phyloP scores from a whole-genome alignment of 2,797 vertebrate species.

The Alfaro cultratus region DNA sequence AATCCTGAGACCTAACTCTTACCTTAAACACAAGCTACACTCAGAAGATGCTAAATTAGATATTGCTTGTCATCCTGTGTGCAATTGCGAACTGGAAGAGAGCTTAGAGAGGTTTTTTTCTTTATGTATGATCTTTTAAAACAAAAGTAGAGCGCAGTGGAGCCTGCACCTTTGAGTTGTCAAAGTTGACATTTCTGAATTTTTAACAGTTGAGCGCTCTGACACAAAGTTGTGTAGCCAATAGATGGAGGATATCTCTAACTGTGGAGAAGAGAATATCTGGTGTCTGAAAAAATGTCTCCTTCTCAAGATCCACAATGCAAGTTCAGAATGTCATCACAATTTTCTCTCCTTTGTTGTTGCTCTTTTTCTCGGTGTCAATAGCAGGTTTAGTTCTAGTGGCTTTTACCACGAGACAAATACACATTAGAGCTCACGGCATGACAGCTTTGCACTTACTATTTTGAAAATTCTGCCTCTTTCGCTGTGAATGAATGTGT shows the following conservation, averaged over 20 bases:
- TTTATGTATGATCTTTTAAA: neutral
- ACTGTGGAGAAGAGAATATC: neutral
- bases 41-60: neutral
- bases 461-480: neutral
- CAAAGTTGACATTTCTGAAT: neutral
- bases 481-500: neutral
- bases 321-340: neutral
- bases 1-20: neutral
- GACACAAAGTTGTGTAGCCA: neutral
- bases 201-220: neutral
- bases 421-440: neutral
- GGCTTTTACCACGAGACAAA: neutral
- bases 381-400: neutral
- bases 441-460: neutral
- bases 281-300: neutral
- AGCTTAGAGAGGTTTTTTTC: neutral
- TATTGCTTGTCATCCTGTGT: neutral
- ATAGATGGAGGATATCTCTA: neutral
- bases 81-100: neutral
- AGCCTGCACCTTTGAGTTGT: neutral
- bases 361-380: neutral
- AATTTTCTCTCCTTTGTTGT: neutral
- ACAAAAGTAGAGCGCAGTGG: neutral
- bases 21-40: neutral
- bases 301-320: neutral